phyloP scores from a whole-genome alignment of 2,797 vertebrate genomes.

The Sebastes diploproa region DNA sequence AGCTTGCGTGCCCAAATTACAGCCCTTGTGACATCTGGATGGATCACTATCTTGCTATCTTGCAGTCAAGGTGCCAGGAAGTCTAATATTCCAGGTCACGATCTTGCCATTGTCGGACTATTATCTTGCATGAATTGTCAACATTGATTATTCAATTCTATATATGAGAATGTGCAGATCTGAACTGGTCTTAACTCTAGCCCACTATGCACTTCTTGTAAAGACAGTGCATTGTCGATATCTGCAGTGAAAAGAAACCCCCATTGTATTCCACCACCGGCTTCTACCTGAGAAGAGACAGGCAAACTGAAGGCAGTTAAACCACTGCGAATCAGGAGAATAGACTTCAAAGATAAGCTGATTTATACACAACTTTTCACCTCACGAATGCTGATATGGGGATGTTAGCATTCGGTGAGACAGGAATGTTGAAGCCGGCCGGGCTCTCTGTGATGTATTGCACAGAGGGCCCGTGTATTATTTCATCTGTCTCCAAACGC shows the following conservation, averaged over 20 bases:
- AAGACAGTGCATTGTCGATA: background rate
- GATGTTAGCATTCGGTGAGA: slow-evolving; percentile 47
- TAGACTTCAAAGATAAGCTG: slow-evolving; percentile 70
- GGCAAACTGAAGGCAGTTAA: slow-evolving; percentile 28
- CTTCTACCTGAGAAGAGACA: slow-evolving; percentile 24
- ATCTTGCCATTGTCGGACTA: background rate
- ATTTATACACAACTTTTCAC: slow-evolving; percentile 61
- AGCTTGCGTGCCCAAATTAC: background rate
- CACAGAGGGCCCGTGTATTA: slow-evolving; percentile 13
- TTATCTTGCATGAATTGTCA: background rate
- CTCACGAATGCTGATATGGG: slow-evolving; percentile 55
- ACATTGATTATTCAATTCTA: background rate
- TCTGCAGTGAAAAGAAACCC: background rate
- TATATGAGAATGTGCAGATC: background rate
- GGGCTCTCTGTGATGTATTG: slow-evolving; percentile 40
- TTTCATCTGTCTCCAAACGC: slow-evolving; percentile 45
- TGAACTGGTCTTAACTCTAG: background rate
- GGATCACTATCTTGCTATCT: slow-evolving; percentile 5
- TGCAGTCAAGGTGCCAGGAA: background rate
- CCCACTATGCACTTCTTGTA: background rate
- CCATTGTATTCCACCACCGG: background rate
- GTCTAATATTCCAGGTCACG: background rate
- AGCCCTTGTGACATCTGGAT: background rate
- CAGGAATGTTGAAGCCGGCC: slow-evolving; percentile 36
- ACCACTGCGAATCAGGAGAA: slow-evolving; percentile 49